phyloP scores from a whole-genome alignment of 2,113 vertebrate genomes.

The Stegastes partitus region DNA sequence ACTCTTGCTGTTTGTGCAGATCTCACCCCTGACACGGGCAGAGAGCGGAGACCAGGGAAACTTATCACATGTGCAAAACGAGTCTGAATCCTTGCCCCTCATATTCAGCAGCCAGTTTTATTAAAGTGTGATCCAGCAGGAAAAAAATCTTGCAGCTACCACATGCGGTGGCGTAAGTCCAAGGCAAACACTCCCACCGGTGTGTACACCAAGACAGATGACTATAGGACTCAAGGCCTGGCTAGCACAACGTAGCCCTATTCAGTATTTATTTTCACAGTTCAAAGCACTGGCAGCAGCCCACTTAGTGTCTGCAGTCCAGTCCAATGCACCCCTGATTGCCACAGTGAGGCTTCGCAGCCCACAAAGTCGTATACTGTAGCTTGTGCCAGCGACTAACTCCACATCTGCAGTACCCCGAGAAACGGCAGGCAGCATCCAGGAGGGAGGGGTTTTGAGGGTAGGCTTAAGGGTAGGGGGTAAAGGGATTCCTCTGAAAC shows the following conservation, averaged over 20 bases:
- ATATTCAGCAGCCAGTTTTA: slow-evolving; percentile 67
- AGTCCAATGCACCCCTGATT: slow-evolving; percentile 84
- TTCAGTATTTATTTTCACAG: slow-evolving; percentile 94
- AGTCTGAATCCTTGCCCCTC: slow-evolving; percentile 59
- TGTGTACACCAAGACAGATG: slow-evolving; percentile 90
- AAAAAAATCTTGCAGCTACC: slow-evolving; percentile 86
- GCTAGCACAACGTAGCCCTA: slow-evolving; percentile 88
- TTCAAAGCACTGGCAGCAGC: slow-evolving; percentile 93
- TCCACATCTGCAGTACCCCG: slow-evolving; percentile 75
- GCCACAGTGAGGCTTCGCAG: slow-evolving; percentile 84
- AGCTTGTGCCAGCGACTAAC: slow-evolving; percentile 84
- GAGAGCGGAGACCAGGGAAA: slow-evolving; percentile 55
- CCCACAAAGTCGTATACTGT: slow-evolving; percentile 76
- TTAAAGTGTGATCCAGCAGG: slow-evolving; percentile 76
- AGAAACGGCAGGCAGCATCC: slow-evolving; percentile 56
- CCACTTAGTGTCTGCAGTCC: slow-evolving; percentile 87
- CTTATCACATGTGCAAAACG: slow-evolving; percentile 74
- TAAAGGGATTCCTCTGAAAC: slow-evolving; percentile 81
- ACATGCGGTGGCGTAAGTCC: slow-evolving; percentile 92
- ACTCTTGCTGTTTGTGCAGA: slow-evolving; percentile 53
- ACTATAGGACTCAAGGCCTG: slow-evolving; percentile 82
- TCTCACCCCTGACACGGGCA: slow-evolving; percentile 54
- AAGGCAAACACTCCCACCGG: slow-evolving; percentile 92
- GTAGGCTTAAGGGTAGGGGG: slow-evolving; percentile 74
- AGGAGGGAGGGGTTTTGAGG: slow-evolving; percentile 60